Base-by-base conservation (phyloP, 2,113 vertebrate genomes). In the Monopterus albus region DNA sequence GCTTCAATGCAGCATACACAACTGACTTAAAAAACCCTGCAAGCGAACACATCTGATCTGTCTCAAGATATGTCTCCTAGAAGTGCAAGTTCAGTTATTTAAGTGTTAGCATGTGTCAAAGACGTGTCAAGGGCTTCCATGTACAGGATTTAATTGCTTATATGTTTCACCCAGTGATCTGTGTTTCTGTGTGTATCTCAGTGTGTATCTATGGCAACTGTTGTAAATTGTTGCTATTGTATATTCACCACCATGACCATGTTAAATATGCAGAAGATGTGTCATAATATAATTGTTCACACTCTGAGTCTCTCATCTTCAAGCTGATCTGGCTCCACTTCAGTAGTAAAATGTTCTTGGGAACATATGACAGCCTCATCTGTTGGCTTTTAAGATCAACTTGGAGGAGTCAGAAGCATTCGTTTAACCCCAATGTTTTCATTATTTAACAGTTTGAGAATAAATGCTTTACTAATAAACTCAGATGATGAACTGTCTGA, bases 111-210 rank as follows among this genome's bases (percentile, higher is more conserved):
- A 78, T 64, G 75, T 78, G 69, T 87, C 75, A 86, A 83, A 79
- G 79, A 82, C 61, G 23, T n/a, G n/a, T 76, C 70, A 43, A 78
- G 72, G 83, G 82, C 73, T 75, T 78, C 28, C 51, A 62, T 79
- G 82, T 84, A 79, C 81, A 75, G 42, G 56, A 82, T 75, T 75
- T 90, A 82, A 89, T 88, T 86, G 72, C 67, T 61, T 72, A 52
- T 64, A 60, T 55, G 58, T 80, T 62, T 66, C 58, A 81, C 31
- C 25, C 72, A 69, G 26, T 72, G 75, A 76, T 81, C 38, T 56
- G 2, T 49, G 8, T 70, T 9, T 52, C 36, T 62, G 50, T 53
- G 23, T 14, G 17, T 62, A 42, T 40, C 17, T 53, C n/a, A 29
- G 14, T 39, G 33, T 46, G 17, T 72, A 33, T 79, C 31, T 46